Base-by-base conservation (phyloP, 1,140 invertebrate species). In the Lanistes nyassanus region DNA sequence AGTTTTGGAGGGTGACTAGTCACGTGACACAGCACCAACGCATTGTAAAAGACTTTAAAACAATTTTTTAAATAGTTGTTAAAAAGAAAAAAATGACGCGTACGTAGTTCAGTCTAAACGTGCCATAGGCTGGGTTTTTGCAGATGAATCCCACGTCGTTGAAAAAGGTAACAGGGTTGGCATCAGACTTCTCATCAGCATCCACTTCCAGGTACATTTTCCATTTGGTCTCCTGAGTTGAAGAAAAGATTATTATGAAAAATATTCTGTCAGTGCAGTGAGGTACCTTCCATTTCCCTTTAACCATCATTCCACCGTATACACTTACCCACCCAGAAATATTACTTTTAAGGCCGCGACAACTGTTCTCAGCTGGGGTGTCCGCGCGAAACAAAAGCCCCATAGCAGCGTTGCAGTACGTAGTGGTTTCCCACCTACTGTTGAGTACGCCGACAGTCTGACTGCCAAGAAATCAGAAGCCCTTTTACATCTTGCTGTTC, bases 201-300 rank as follows among this genome's bases (percentile, higher is more conserved):
- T 89, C 88, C 2, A 89, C 76, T 53, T 89, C 88, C 66, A 88
- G 68, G 76, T 87, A 89, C 88, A 89, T 88, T 79, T 89, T 89
- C 88, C 88, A 89, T 74, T 89, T 89, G 68, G 86, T 85, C 7
- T 88, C 85, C 83, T 86, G 64, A 5, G 79, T 82, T 26, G 34
- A 47, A 78, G 34, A 60, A 31, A 71, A 29, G 55, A 13, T 58
- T 11, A 13, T 29, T 29, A 19, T 23, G 58, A 29, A 29, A 9
- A 26, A 60, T 60, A 47, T 9, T 47, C 42, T 47, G 0, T 6
- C 19, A n/a, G n/a, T n/a, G n/a, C n/a, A n/a, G n/a, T n/a, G n/a
- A n/a, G n/a, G n/a, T n/a, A n/a, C n/a, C n/a, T n/a, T n/a, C n/a
- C n/a, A n/a, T n/a, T n/a, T n/a, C n/a, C n/a, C n/a, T n/a, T n/a